Base-by-base conservation (phyloP, 1,140 invertebrate genomes). In the Ostrea denselamellosa region DNA sequence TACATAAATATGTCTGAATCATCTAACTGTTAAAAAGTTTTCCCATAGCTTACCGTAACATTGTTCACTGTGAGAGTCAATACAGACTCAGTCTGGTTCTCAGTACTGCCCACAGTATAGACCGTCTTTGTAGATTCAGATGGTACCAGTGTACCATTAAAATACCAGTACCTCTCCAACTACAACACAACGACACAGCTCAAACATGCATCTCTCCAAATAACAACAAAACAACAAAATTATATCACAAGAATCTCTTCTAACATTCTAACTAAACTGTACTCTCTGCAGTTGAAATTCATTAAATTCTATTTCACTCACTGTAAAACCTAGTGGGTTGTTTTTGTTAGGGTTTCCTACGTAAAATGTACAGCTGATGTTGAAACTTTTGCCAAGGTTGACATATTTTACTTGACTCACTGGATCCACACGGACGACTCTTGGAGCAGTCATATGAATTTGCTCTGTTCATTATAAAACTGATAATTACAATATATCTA, bases 301-400 rank as follows among this genome's bases (percentile, higher is more conserved):
- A 5, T 17, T 19, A 44, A 4, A 62, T 17, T 62, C 7, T 4
- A 1, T 62, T 62, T 62, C 10, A 77, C 68, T 77, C 14, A 77
- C 68, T 28, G 68, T 34, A 44, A 77, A 77, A 34, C 68, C 68
- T 14, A 77, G 28, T 14, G 68, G 68, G 68, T 77, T 77, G 68
- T 77, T 77, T 77, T 77, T 22, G 68, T 77, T 77, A 28, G 68
- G 68, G 10, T 28, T 77, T 8, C 82, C 82, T 4, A n/a, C 82
- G 53, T 83, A 52, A 83, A 83, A 83, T 12, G 82, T 83, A 83
- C 82, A 83, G 51, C 82, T 83, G 44, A 83, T 52, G 82, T 83
- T 83, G 52, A 54, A 52, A 19, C 82, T 83, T 34, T 54, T 14
- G 8, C 82, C 82, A 8, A 83, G 3, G 10, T n/a, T 54, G 19